Evolutionary conservation across 2,797 vertebrate genomes (phyloP).

Genomic region (Picus viridis): DNA sequence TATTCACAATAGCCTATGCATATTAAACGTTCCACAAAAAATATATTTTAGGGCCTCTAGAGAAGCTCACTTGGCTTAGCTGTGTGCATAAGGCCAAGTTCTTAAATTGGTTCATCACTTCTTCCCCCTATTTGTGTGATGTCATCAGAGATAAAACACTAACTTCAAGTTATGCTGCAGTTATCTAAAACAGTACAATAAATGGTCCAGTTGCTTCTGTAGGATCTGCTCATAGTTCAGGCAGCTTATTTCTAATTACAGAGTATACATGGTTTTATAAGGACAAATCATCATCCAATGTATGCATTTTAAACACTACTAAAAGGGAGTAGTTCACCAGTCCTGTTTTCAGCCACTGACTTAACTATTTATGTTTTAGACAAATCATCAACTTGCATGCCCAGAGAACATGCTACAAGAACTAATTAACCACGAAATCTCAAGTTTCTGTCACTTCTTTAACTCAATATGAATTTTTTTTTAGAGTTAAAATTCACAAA

Average conservation of each 20-base stretch:
- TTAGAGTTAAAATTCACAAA: not conserved
- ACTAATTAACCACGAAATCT: not conserved
- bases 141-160: not conserved
- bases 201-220: not conserved
- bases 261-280: not conserved
- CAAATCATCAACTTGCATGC: not conserved
- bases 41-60: not conserved
- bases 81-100: not conserved
- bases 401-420: not conserved
- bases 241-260: not conserved
- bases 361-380: not conserved
- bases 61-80: not conserved
- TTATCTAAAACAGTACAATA: not conserved
- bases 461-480: not conserved
- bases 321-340: not conserved
- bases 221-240: not conserved
- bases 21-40: not conserved
- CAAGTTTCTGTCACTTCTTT: not conserved
- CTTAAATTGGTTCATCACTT: not conserved
- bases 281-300: not conserved
- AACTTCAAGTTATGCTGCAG: not conserved
- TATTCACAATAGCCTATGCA: accelerated
- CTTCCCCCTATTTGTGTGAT: not conserved
- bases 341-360: not conserved
- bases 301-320: not conserved